Evolutionary conservation across 1,140 invertebrate genomes (phyloP), one percentile per base, ranked within the genome.

Genomic region (Kradibia gibbosae): DNA sequence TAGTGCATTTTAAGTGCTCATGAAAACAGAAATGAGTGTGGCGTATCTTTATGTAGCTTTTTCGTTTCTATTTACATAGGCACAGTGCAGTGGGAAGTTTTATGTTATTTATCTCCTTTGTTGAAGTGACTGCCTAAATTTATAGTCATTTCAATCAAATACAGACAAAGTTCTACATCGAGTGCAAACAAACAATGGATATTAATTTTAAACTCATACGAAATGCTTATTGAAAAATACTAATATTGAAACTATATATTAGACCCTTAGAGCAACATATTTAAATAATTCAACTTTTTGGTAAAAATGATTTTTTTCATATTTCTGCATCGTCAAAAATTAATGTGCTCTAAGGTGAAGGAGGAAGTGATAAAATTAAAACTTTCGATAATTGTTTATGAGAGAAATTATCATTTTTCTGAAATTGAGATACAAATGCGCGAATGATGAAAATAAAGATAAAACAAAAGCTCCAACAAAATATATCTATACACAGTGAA

Each of bases 1-100:
- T 82, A 83, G 48, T 80, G 76, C 67, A 67, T 85, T 82, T 62
- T 78, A 39, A 85, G 83, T 83, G 83, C 81, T 80, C 62, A 83
- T 88, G 87, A 87, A 89, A 89, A 85, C 81, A 89, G 80, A 87
- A 88, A 87, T 36, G 81, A 84, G 57, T n/a, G 1, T 28, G 45
- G 31, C 42, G 42, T 78, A 73, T 77, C 17, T 72, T 80, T 80
- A 67, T 42, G 28, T 48, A n/a, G 39, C 74, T 60, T 31, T n/a
- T 57, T 78, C 75, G 39, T 87, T 88, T 87, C 85, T 88, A 85
- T 86, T 88, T 89, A 83, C 88, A 88, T 84, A 78, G 28, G 75
- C 53, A 31, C 72, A 48, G 25, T 25, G 71, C 84, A 83, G 85
- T 83, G 85, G 83, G 67, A 80, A 65, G 57, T 25, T 65, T 42